phyloP scores from a whole-genome alignment of 2,888 invertebrate genomes.

The Corbicula japonica region DNA sequence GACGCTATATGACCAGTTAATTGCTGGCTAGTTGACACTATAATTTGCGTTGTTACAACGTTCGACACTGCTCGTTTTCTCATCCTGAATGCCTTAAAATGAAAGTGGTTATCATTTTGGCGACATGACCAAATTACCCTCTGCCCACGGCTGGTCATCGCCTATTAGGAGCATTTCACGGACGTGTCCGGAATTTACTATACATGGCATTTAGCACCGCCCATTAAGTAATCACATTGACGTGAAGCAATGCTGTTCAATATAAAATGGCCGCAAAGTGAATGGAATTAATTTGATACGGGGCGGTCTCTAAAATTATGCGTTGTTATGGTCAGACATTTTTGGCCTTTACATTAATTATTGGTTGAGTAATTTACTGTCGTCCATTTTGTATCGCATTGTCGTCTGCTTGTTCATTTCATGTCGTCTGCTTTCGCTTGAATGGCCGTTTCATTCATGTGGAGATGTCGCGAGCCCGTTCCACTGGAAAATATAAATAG shows the following conservation, averaged over 20 bases:
- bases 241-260: too few relatives aligned
- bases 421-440: constrained; percentile 53
- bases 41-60: constrained; percentile 52
- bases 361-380: constrained; percentile 43
- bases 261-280: too few relatives aligned
- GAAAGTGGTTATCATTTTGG: constrained; percentile 58
- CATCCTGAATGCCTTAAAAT: constrained; percentile 50
- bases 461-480: constrained; percentile 42
- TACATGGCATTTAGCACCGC: constrained; percentile 36
- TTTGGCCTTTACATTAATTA: constrained; percentile 16
- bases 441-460: constrained; percentile 32
- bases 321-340: too few relatives aligned
- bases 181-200: constrained; percentile 32
- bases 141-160: constrained; percentile 57
- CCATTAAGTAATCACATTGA: constrained; percentile 48
- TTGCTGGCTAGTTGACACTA: constrained; percentile 57
- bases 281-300: too few relatives aligned
- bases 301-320: too few relatives aligned
- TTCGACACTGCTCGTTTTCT: constrained; percentile 34
- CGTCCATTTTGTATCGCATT: constrained; percentile 27
- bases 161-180: constrained; percentile 53
- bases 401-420: constrained; percentile 51
- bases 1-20: constrained; percentile 55
- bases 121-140: constrained; percentile 66
- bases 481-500: constrained; percentile 33